Percentiles rank a stretch among this genome's conserved stretches.
Conservation (phyloP, 2,797 vertebrate genomes). For the Mormyrops attenuatus region DNA sequence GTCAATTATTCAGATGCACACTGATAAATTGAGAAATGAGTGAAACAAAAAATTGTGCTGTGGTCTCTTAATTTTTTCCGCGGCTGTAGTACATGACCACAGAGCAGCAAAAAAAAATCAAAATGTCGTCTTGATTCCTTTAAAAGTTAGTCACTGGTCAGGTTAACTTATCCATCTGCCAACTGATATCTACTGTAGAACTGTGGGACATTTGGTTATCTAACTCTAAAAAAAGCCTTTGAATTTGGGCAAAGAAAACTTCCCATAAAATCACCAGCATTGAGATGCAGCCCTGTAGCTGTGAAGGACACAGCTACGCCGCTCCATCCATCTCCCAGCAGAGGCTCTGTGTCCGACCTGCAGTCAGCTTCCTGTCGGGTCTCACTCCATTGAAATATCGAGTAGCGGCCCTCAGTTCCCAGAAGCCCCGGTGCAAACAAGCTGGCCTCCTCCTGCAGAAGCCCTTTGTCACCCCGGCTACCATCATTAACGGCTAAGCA, state of each 20-base stretch:
- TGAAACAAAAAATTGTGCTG: background rate
- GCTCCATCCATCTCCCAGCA: too few species aligned
- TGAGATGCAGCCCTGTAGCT: background rate
- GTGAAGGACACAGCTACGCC: background rate
- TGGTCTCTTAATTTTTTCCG: background rate
- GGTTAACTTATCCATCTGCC: background rate
- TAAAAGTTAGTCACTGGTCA: background rate
- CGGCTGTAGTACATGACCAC: background rate
- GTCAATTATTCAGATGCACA: background rate
- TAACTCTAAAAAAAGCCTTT: background rate
- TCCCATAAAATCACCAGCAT: background rate
- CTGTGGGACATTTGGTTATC: background rate
- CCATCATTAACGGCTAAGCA: background rate
- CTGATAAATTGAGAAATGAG: background rate
- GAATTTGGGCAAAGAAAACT: background rate
- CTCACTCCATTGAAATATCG: too few species aligned
- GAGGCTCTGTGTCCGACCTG: too few species aligned
- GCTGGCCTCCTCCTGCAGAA: background rate
- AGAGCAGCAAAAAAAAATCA: background rate
- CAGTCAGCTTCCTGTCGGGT: too few species aligned
- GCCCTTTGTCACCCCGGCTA: background rate
- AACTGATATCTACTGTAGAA: background rate
- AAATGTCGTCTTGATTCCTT: background rate
- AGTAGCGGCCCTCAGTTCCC: too few species aligned
- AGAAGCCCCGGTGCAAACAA: too few species aligned